A percentile compares a stretch with the other conserved stretches of the same genome.
These are phyloP conservation scores for Enteromius mattozi DNA, from an alignment of 2,797 vertebrate genomes.

Conservation along the genomic window DNA sequence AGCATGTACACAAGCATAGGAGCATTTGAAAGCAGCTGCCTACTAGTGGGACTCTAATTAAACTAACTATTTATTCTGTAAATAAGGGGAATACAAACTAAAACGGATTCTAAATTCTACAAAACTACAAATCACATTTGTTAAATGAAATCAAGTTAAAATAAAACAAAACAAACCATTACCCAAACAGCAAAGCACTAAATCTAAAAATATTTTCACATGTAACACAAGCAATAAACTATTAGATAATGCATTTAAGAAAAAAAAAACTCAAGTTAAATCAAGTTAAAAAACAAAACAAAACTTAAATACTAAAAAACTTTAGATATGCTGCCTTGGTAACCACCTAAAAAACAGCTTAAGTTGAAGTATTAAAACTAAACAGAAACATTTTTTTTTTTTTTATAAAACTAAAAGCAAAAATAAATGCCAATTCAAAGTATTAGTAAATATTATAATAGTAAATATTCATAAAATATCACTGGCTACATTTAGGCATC, in stretches of 20 bases:
- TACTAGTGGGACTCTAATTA: background rate
- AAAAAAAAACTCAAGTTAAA: too few relatives aligned
- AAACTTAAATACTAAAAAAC: background rate
- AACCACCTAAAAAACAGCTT: background rate
- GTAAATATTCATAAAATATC: background rate
- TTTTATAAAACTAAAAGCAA: background rate
- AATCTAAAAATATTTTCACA: too few relatives aligned
- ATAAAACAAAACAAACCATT: background rate
- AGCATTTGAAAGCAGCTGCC: background rate
- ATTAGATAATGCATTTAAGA: too few relatives aligned
- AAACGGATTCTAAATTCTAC: background rate
- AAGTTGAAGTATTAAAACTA: background rate
- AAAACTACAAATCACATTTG: background rate
- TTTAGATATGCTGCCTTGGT: background rate
- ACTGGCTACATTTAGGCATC: background rate
- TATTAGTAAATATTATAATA: too few relatives aligned
- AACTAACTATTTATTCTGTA: background rate
- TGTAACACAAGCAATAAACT: too few relatives aligned
- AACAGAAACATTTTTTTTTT: background rate
- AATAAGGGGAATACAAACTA: background rate
- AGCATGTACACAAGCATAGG: background rate
- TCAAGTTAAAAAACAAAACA: too few relatives aligned
- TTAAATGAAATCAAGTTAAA: background rate
- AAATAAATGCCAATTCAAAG: background rate
- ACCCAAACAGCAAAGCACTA: too few relatives aligned